These are phyloP conservation scores for Glandiceps talaboti DNA, from an alignment of 53 echinoderm and acorn worm genomes.

Conservation along the genomic window DNA sequence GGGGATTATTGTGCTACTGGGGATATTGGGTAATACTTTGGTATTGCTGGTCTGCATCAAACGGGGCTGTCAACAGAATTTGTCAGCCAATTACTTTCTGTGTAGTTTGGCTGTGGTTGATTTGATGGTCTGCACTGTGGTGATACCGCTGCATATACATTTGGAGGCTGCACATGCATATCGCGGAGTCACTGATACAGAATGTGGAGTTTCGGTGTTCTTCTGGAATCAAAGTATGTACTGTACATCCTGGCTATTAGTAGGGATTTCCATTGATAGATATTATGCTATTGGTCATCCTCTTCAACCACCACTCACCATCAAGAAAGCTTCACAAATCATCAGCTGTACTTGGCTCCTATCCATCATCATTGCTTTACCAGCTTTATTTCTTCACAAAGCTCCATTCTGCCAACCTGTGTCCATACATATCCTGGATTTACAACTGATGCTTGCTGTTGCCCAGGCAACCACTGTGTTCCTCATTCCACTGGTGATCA, in stretches of 20 bases:
- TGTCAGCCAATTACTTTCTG: conserved; percentile 92
- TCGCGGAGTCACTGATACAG: conserved; percentile 37
- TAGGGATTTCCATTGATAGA: conserved; percentile 89
- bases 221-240: conserved; percentile 83
- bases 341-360: conserved; percentile 60
- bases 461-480: conserved; percentile 46
- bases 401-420: conserved; percentile 44
- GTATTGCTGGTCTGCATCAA: conserved; percentile 61
- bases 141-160: conserved; percentile 77
- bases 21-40: conserved; percentile 67
- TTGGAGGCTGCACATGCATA: conserved; percentile 44
- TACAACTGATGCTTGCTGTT: conserved; percentile 39
- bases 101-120: conserved; percentile 84
- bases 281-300: conserved; percentile 81
- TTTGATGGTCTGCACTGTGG: conserved; percentile 57
- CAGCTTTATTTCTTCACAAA: conserved; percentile 34
- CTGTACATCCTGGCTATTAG: conserved; percentile 90
- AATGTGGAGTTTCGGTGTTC: conserved; percentile 67
- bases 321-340: conserved; percentile 45
- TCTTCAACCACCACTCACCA: conserved; percentile 57
- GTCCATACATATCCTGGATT: neutral
- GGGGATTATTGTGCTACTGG: conserved; percentile 57
- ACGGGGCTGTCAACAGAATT: conserved; percentile 57
- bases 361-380: conserved; percentile 59
- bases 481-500: conserved; percentile 59